A percentile compares a stretch with the other conserved stretches of the same genome.
Conservation (phyloP, 2,797 vertebrate genomes). For the Crocodylus rhombifer region DNA sequence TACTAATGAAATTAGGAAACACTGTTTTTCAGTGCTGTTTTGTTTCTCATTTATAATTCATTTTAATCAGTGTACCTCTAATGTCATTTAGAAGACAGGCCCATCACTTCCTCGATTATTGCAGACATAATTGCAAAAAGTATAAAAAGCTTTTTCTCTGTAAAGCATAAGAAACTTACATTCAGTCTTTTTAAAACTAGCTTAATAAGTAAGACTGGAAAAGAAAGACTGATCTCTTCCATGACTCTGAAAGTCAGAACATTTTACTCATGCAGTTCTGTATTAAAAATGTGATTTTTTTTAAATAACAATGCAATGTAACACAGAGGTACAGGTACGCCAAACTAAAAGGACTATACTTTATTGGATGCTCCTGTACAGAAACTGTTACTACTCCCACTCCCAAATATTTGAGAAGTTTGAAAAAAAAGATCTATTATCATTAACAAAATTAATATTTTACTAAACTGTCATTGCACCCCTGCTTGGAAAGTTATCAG, state of each 20-base stretch:
- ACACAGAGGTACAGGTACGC: background rate
- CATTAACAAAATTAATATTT: background rate
- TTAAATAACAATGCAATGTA: background rate
- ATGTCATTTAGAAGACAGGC: constrained; percentile 47
- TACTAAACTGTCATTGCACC: background rate
- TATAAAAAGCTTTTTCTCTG: background rate
- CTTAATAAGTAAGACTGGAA: constrained; percentile 8
- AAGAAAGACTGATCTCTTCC: background rate
- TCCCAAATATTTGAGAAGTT: background rate
- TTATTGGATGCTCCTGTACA: background rate
- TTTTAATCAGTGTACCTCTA: constrained; percentile 54
- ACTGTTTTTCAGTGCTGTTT: constrained; percentile 56
- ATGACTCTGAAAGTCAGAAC: background rate
- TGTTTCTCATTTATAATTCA: constrained; percentile 68
- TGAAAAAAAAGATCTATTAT: background rate
- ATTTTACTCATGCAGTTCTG: background rate
- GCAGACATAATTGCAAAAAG: constrained; percentile 29
- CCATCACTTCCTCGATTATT: constrained; percentile 30
- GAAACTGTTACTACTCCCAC: background rate
- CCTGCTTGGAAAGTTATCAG: constrained; percentile 19
- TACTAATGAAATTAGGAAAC: constrained; percentile 60
- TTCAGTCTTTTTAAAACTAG: constrained; percentile 9
- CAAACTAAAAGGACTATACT: background rate
- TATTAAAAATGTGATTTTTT: constrained; percentile 7
- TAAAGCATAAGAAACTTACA: background rate